These are phyloP conservation scores for Machimus atricapillus DNA, from an alignment of 2,888 invertebrate genomes.

Conservation along the genomic window DNA sequence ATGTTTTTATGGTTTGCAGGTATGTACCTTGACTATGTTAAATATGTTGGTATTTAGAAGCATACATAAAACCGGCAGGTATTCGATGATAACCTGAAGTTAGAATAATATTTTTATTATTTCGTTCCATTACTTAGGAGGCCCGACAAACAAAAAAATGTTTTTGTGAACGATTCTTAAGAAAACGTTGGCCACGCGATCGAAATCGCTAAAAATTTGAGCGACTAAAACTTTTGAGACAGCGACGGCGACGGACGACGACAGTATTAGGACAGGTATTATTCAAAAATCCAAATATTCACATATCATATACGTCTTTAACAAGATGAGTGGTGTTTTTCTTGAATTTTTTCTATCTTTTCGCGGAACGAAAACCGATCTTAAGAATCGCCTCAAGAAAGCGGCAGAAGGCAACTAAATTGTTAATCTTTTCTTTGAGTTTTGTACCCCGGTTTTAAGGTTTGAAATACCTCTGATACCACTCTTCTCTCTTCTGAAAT, in stretches of 20 bases:
- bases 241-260: too few relatives aligned
- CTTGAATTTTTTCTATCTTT: background rate
- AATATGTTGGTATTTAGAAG: background rate
- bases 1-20: background rate
- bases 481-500: background rate
- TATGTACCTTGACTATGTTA: background rate
- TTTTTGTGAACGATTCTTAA: background rate
- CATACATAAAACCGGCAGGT: background rate
- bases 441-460: background rate
- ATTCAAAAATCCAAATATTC: background rate
- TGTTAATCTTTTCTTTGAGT: background rate
- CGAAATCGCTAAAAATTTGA: too few relatives aligned
- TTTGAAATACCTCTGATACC: background rate
- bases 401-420: background rate
- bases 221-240: too few relatives aligned
- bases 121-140: background rate
- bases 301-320: background rate
- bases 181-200: background rate
- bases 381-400: background rate
- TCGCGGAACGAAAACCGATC: background rate
- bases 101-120: background rate
- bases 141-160: too few relatives aligned
- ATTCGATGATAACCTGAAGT: background rate
- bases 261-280: background rate
- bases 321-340: background rate